phyloP scores from a whole-genome alignment of 2,113 vertebrate genomes.

The Caranx ignobilis region DNA sequence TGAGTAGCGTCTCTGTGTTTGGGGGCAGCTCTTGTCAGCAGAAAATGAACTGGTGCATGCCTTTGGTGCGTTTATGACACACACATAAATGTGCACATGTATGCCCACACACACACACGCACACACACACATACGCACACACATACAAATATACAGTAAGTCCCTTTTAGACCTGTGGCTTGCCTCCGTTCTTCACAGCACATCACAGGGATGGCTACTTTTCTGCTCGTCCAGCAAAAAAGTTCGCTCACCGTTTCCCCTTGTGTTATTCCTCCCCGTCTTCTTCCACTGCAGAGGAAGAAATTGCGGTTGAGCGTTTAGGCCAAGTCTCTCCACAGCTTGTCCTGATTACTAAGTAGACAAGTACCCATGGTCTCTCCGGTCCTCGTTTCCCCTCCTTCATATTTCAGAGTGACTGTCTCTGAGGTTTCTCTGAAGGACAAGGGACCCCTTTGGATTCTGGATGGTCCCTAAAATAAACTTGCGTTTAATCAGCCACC shows the following conservation, averaged over 20 bases:
- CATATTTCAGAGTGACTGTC: slow-evolving; percentile 47
- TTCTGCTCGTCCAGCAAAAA: slow-evolving; percentile 72
- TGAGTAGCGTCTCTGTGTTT: slow-evolving; percentile 78
- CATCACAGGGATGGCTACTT: slow-evolving; percentile 64
- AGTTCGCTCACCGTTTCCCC: slow-evolving; percentile 50
- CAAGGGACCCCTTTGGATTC: slow-evolving; percentile 11
- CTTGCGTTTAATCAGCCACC: slow-evolving; percentile 52
- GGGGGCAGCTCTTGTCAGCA: slow-evolving; percentile 55
- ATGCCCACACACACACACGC: slow-evolving; percentile 1
- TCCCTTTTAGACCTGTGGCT: slow-evolving; percentile 51
- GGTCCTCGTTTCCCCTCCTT: slow-evolving; percentile 53
- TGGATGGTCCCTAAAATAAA: slow-evolving; percentile 48
- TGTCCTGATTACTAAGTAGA: slow-evolving; percentile 80
- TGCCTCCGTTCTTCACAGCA: slow-evolving; percentile 46
- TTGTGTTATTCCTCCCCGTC: slow-evolving; percentile 64
- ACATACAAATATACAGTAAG: slow-evolving; percentile 24
- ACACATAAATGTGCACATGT: slow-evolving; percentile 17
- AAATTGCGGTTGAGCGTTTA: slow-evolving; percentile 68
- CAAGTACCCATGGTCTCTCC: slow-evolving; percentile 67
- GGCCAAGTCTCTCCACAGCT: slow-evolving; percentile 75
- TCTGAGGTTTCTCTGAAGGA: slow-evolving; percentile 51
- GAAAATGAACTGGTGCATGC: slow-evolving; percentile 50
- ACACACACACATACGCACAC: slow-evolving; percentile 12
- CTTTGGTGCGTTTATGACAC: slow-evolving; percentile 46
- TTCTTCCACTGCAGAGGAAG: slow-evolving; percentile 65